Percentiles rank a stretch among this genome's conserved stretches.
Conservation (phyloP, 2,888 invertebrate species). For the Leistus spinibarbis region DNA sequence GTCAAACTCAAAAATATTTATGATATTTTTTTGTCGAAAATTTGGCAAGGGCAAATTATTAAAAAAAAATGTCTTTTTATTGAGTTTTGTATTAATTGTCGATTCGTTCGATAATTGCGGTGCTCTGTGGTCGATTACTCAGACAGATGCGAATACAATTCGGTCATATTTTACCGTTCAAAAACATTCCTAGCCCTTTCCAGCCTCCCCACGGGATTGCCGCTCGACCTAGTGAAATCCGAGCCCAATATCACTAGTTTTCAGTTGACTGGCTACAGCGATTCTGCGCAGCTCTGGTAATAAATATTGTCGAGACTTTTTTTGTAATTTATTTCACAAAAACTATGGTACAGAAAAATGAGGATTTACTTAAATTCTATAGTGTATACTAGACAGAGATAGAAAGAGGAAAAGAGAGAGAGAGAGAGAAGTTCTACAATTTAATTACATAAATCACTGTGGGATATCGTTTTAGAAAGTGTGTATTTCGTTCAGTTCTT, state of each 20-base stretch:
- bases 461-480: too few relatives aligned
- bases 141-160: constrained; percentile 26
- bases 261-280: neutral
- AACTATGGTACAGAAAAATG: too few relatives aligned
- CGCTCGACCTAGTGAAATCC: neutral
- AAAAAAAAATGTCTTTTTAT: too few relatives aligned
- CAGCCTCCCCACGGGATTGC: neutral
- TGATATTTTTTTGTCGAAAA: too few relatives aligned
- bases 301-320: constrained; percentile 9
- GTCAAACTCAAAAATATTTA: too few relatives aligned
- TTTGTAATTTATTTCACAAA: constrained; percentile 20
- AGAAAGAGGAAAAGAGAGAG: too few relatives aligned
- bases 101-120: constrained; percentile 17
- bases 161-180: constrained; percentile 4
- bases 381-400: neutral
- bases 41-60: too few relatives aligned
- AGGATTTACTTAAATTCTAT: constrained; percentile 16
- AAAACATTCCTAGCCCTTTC: neutral
- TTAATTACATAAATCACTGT: constrained; percentile 25
- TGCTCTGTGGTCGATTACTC: constrained; percentile 12
- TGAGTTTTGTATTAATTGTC: constrained; percentile 7
- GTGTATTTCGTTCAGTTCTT: too few relatives aligned
- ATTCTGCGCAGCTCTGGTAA: neutral
- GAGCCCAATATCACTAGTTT: neutral
- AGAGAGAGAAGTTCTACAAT: constrained; percentile 10